Evolutionary conservation across 2,113 vertebrate genomes (phyloP).

Genomic region (Danionella cerebrum): DNA sequence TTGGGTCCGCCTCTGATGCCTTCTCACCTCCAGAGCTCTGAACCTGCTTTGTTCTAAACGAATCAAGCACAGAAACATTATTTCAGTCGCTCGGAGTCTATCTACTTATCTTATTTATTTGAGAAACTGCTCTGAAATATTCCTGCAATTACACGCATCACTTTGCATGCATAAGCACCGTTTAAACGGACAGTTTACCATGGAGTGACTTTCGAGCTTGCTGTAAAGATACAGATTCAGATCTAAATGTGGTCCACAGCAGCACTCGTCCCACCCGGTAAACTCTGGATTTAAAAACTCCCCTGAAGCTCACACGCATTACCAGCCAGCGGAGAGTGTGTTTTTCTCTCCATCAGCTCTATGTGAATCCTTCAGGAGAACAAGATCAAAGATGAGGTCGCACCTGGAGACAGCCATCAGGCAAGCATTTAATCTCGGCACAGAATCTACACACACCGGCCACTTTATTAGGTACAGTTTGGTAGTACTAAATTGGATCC

Average conservation of each 20-base stretch:
- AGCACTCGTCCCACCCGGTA: neutral
- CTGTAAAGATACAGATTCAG: constrained; percentile 15
- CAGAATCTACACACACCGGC: too few relatives aligned
- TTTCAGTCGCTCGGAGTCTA: neutral
- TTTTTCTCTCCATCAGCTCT: neutral
- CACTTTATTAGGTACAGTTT: too few relatives aligned
- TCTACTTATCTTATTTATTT: neutral
- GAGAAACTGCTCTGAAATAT: neutral
- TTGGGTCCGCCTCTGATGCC: neutral
- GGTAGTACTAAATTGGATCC: too few relatives aligned
- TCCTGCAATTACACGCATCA: constrained; percentile 28
- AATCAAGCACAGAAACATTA: neutral
- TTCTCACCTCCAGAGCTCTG: neutral
- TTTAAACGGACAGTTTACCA: constrained; percentile 31
- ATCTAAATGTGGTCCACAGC: constrained; percentile 7
- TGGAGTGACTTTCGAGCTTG: constrained; percentile 9
- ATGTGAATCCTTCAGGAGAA: neutral
- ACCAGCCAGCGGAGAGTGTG: too few relatives aligned
- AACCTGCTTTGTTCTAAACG: neutral
- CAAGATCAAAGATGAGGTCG: too few relatives aligned
- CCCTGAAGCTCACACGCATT: neutral
- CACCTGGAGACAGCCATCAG: too few relatives aligned
- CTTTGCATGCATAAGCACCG: constrained; percentile 14
- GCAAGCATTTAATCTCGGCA: too few relatives aligned
- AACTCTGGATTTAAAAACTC: neutral